Conservation (phyloP, 2,888 invertebrate species). For the Megastigmus dorsalis region DNA sequence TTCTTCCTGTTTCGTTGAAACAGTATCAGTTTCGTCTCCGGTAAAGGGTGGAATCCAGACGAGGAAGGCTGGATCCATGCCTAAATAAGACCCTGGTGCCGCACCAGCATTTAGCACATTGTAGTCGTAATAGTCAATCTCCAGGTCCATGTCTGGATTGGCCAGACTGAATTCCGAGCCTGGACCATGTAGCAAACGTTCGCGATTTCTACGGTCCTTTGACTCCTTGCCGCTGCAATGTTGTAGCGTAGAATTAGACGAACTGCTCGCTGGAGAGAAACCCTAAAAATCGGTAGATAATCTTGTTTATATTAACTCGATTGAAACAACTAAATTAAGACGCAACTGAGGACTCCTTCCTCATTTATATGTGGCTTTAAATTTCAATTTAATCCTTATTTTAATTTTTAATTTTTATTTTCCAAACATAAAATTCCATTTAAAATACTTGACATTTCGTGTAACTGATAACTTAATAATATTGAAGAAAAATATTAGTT, state of each 20-base stretch:
- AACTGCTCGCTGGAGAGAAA: conserved; percentile 66
- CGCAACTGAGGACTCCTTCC: too few relatives aligned
- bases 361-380: too few relatives aligned
- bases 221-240: conserved; percentile 76
- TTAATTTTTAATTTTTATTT: too few relatives aligned
- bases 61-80: conserved; percentile 92
- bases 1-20: conserved; percentile 56
- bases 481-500: too few relatives aligned
- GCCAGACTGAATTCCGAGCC: conserved; percentile 87
- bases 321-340: too few relatives aligned
- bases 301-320: too few relatives aligned
- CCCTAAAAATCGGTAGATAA: conserved; percentile 65
- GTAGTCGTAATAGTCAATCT: conserved; percentile 92
- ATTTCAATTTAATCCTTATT: too few relatives aligned
- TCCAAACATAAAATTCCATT: too few relatives aligned
- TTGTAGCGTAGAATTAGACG: conserved; percentile 66
- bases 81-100: conserved; percentile 89
- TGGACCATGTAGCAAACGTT: conserved; percentile 79
- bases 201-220: conserved; percentile 86
- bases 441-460: too few relatives aligned
- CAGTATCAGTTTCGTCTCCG: conserved; percentile 77
- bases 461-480: too few relatives aligned
- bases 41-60: conserved; percentile 91
- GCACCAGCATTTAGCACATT: conserved; percentile 89
- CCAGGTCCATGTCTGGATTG: conserved; percentile 84